Evolutionary conservation across 2,113 vertebrate genomes (phyloP), one percentile per base, ranked within the genome.

Genomic region (Austrofundulus limnaeus): DNA sequence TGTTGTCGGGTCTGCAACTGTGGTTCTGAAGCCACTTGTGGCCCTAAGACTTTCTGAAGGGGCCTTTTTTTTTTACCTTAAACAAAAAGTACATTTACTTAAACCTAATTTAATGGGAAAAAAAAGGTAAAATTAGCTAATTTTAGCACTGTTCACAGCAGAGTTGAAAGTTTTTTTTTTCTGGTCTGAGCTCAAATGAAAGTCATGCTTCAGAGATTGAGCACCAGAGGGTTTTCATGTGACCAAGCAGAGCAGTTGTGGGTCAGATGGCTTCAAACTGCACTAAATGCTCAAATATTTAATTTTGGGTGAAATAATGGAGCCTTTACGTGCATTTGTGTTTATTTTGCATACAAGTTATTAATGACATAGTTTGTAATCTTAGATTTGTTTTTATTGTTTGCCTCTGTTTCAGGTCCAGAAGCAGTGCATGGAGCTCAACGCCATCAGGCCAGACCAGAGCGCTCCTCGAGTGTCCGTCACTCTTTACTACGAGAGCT

Each of bases 401-500:
- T 23, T 13, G 11, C 1, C 31, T 49, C 4, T 39, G 19, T 0
- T 31, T 5, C 21, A 97, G 95, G 91, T 84, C 0, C 80, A 88
- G 61, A 82, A 87, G 49, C 90, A 68, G 61, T 94, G 95, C 16
- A 77, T 91, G 85, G 84, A 86, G 67, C 42, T 85, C 51, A 80
- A 67, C 1, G 85, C 82, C 4, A 87, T 63, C 16, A 49, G 62
- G 67, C 25, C 53, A 2, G 64, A 76, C 15, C 61, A 0, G 0
- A 39, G 39, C 0, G 81, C 71, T 0, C 64, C 58, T 71, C 0
- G 86, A 12, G 94, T 98, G 3, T 64, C 86, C 0, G 67, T 98
- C 19, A 87, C 81, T 15, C 84, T 98, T 3, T 98, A 92, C 84
- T 97, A 96, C 0, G 94, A 97, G 88, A 91, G 92, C 3, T 81